Conservation (phyloP, 2,797 vertebrate species). For the Eulemur coronatus region DNA sequence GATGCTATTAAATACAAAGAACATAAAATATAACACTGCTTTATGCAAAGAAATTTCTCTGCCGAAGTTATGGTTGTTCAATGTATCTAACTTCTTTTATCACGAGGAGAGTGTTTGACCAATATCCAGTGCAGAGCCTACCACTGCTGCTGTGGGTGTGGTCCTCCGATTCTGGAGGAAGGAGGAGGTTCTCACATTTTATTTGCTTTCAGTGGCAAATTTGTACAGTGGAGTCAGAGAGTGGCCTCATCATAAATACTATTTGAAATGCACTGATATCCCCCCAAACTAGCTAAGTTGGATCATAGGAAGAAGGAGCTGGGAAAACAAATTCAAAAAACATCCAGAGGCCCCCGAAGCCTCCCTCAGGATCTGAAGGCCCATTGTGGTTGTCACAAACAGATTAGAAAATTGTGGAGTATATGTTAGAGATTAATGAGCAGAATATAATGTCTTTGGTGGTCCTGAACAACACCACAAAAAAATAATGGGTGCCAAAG, state of each 20-base stretch:
- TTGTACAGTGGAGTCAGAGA: background rate
- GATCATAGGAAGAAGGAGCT: background rate
- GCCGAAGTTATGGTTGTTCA: background rate
- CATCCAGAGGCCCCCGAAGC: background rate
- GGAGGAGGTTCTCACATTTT: background rate
- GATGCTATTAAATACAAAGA: background rate
- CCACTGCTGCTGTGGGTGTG: background rate
- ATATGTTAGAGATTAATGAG: background rate
- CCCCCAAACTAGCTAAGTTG: background rate
- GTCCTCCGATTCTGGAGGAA: background rate
- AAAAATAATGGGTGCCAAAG: background rate
- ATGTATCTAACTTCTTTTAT: background rate
- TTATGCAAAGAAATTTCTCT: background rate
- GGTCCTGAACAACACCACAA: background rate
- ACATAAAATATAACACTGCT: background rate
- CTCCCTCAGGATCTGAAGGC: background rate
- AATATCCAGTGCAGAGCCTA: background rate
- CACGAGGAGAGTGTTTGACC: background rate
- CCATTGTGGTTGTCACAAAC: background rate
- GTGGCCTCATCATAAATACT: background rate
- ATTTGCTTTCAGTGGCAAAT: background rate
- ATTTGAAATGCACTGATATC: slow-evolving; percentile 26
- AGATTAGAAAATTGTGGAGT: background rate
- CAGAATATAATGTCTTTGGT: background rate
- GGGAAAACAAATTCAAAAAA: background rate